Conservation (phyloP, 2,113 vertebrate species). For the Romanogobio albipinnatus region DNA sequence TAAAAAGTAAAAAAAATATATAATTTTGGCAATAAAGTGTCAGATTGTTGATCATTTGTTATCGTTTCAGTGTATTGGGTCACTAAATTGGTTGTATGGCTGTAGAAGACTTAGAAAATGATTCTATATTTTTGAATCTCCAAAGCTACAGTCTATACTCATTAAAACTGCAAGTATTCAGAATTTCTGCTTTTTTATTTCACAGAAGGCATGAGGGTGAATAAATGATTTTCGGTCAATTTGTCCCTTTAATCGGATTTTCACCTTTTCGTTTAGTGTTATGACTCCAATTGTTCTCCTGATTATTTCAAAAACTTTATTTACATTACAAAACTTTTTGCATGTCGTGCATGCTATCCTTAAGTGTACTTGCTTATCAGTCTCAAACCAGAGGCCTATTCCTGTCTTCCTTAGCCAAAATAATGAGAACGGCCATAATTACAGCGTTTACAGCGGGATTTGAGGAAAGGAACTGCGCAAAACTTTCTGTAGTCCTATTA, state of each 20-base stretch:
- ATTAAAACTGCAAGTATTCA: neutral
- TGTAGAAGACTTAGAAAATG: neutral
- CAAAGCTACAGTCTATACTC: neutral
- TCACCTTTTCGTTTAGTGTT: neutral
- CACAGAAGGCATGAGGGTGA: neutral
- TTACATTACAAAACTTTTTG: neutral
- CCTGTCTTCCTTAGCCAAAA: constrained; percentile 66
- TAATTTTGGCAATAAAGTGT: neutral
- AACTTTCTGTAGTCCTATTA: constrained; percentile 73
- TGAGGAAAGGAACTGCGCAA: constrained; percentile 62
- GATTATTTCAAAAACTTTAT: neutral
- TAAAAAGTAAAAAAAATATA: neutral
- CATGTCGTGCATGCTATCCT: neutral
- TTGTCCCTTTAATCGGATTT: neutral
- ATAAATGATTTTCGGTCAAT: neutral
- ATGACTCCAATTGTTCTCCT: neutral
- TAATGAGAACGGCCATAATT: constrained; percentile 73
- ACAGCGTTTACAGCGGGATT: constrained; percentile 71
- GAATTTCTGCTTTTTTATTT: neutral
- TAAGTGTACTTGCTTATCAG: neutral
- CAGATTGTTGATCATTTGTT: neutral
- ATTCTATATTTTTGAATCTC: neutral
- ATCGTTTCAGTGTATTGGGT: neutral
- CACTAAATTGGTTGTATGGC: neutral
- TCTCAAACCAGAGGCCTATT: constrained; percentile 38